Evolutionary conservation across 2,113 vertebrate genomes (phyloP).

Genomic region (Carassius gibelio): DNA sequence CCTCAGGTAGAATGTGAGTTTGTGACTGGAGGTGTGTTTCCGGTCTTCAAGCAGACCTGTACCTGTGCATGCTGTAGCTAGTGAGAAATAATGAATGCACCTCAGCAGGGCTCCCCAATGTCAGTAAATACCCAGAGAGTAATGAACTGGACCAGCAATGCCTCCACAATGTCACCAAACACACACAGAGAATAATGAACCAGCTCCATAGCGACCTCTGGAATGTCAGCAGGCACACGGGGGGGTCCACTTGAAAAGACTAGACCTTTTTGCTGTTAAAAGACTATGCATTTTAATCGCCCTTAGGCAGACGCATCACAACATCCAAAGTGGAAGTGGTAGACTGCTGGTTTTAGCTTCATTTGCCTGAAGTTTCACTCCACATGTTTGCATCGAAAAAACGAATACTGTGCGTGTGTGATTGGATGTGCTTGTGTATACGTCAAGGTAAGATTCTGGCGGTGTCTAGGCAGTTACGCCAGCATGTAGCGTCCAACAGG

Average conservation of each 20-base stretch:
- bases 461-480: constrained; percentile 14
- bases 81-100: constrained; percentile 52
- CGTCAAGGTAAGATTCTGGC: constrained; percentile 8
- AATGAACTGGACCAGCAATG: constrained; percentile 53
- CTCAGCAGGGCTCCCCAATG: constrained; percentile 43
- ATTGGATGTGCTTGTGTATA: constrained; percentile 37
- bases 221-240: constrained; percentile 51
- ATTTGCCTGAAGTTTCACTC: constrained; percentile 1
- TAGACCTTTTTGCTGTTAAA: constrained; percentile 38
- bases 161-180: constrained; percentile 54
- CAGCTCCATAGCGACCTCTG: constrained; percentile 30
- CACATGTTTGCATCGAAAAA: not conserved
- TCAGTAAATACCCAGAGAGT: constrained; percentile 56
- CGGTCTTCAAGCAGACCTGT: constrained; percentile 13
- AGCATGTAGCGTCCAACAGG: constrained; percentile 20
- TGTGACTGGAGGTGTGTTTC: not conserved
- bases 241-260: constrained; percentile 26
- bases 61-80: constrained; percentile 20
- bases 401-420: constrained; percentile 2
- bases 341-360: constrained; percentile 17
- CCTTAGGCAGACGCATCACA: constrained; percentile 17
- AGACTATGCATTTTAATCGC: constrained; percentile 42
- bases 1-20: not conserved
- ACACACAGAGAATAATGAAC: constrained; percentile 51
- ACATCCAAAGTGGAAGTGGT: not conserved